Evolutionary conservation across 2,888 invertebrate genomes (phyloP).

Genomic region (Drosophila dives): DNA sequence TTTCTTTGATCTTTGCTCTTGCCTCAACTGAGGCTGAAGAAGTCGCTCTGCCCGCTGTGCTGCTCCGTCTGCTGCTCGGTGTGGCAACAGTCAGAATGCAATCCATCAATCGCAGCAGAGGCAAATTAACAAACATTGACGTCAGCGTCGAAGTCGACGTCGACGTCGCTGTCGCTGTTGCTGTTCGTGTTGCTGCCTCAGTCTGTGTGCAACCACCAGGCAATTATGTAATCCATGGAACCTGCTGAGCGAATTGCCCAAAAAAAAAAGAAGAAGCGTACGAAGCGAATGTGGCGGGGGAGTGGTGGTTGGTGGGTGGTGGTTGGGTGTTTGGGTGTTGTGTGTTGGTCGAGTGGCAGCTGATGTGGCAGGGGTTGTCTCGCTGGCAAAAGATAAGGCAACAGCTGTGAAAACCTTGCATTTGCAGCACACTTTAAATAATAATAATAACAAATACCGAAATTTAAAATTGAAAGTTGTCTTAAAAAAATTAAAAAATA

Average conservation of each 20-base stretch:
- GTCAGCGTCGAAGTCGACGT: constrained; percentile 6
- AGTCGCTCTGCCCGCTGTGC: constrained; percentile 21
- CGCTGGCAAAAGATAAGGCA: constrained; percentile 3
- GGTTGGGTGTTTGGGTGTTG: neutral
- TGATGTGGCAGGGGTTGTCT: neutral
- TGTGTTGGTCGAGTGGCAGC: neutral
- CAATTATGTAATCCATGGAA: constrained; percentile 54
- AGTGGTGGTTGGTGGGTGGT: neutral
- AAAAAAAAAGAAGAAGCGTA: constrained; percentile 19
- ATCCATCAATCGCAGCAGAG: constrained; percentile 64
- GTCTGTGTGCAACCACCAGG: constrained; percentile 48
- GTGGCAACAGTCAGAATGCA: constrained; percentile 75
- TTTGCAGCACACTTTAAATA: neutral
- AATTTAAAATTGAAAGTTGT: neutral
- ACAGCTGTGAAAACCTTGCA: constrained; percentile 2
- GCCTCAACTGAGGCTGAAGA: too few species aligned
- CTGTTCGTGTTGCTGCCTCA: constrained; percentile 2
- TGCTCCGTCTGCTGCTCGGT: constrained; percentile 6
- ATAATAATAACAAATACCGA: neutral
- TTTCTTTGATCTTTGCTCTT: constrained; percentile 65
- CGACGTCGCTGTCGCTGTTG: constrained; percentile 4
- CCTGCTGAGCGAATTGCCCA: constrained; percentile 47
- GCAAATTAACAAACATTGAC: constrained; percentile 25
- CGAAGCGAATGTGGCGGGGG: neutral
- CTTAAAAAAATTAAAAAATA: neutral